Evolutionary conservation across 2,888 invertebrate genomes (phyloP), one percentile per base, ranked within the genome.

Genomic region (Cephus sareptanus): DNA sequence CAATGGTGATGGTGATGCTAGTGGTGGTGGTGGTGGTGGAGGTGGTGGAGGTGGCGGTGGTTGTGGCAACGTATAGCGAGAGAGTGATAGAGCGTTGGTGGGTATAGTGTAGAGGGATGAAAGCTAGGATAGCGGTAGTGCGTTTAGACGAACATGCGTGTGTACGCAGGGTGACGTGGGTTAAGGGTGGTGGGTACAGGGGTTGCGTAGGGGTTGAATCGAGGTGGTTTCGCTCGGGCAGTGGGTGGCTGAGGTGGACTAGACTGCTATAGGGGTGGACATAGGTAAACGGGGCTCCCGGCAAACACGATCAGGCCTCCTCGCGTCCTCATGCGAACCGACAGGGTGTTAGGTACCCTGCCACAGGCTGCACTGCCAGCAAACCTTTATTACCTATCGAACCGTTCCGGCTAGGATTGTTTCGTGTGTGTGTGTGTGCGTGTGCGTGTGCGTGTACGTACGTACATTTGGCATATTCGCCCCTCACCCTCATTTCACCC

Each of bases 71-170:
- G 23, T 56, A 56, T 56, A 56, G 56, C 56, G 56, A 56, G 56
- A 56, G 56, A 56, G 56, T 56, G 56, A 56, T 56, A 56, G 56
- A 56, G 56, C 15, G 23, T 56, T 75, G 80, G 77, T 79, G 78
- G 79, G 77, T 75, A 76, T 78, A 75, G 56, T 56, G 78, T 76
- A 70, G 75, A 78, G 76, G 80, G 75, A 77, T 79, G 81, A 76
- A 77, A 78, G 74, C 74, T 76, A 78, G 77, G 79, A 78, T 82
- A 84, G 79, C 83, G 82, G 77, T 74, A 78, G 77, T 79, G 80
- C 80, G 81, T 83, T 85, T 82, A 82, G 81, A 79, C 80, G 80
- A 79, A 82, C 84, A 81, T 81, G 81, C 80, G 80, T 82, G 77
- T 80, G 77, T 82, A 78, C 81, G 80, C 80, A 82, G 77, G 79